These are phyloP conservation scores for Thymelicus acteon DNA, from an alignment of 2,888 invertebrate genomes.

Conservation along the genomic window DNA sequence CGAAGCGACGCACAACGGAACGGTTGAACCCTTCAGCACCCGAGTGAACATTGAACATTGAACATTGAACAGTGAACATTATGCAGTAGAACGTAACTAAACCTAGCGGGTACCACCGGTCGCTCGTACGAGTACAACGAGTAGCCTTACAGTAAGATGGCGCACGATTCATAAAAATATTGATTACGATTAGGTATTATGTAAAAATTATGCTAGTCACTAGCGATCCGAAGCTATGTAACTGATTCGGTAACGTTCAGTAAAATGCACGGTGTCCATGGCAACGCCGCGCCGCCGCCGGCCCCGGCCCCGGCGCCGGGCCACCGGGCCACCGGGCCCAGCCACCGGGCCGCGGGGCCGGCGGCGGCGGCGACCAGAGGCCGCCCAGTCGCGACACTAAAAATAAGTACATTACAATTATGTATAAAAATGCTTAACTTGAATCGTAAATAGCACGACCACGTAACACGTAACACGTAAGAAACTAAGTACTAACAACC, in stretches of 20 bases:
- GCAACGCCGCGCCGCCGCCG: slow-evolving; percentile 26
- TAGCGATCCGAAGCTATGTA: slow-evolving; percentile 76
- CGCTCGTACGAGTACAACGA: slow-evolving; percentile 51
- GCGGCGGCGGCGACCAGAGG: slow-evolving; percentile 57
- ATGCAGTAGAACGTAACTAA: slow-evolving; percentile 62
- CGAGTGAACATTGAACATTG: slow-evolving; percentile 1
- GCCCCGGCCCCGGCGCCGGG: slow-evolving; percentile 34
- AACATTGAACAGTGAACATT: slow-evolving; percentile 56
- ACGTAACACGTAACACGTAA: slow-evolving; percentile 51
- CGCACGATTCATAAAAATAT: slow-evolving; percentile 61
- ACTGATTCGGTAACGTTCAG: slow-evolving; percentile 74
- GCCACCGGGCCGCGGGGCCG: slow-evolving; percentile 49
- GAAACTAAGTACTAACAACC: slow-evolving; percentile 51
- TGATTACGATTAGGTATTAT: slow-evolving; percentile 50
- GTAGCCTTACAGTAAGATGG: slow-evolving; percentile 58
- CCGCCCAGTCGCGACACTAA: slow-evolving; percentile 52
- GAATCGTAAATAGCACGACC: slow-evolving; percentile 70
- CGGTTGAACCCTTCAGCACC: slow-evolving; percentile 30
- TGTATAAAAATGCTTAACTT: slow-evolving; percentile 69
- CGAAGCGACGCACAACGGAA: slow-evolving; percentile 44
- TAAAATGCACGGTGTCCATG: slow-evolving; percentile 60
- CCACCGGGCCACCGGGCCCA: slow-evolving; percentile 45
- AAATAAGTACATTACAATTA: slow-evolving; percentile 48
- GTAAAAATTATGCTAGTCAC: slow-evolving; percentile 72
- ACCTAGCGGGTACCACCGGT: slow-evolving; percentile 55